Evolutionary conservation across 2,888 invertebrate genomes (phyloP).

Genomic region (Palloptera scutellata): DNA sequence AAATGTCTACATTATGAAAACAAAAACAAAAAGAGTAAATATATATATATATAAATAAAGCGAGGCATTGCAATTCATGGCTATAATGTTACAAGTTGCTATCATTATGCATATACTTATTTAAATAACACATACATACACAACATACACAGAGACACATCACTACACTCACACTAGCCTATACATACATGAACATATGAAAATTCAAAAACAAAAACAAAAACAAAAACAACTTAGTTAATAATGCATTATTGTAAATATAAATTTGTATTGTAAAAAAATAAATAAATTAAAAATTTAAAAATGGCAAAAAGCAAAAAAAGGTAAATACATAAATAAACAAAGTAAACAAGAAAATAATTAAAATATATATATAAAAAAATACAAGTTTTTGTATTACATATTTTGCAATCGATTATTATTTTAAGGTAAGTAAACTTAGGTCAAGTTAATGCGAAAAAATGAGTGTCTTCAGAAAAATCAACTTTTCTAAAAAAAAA

Average conservation of each 20-base stretch:
- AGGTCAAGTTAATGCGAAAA: too few species aligned
- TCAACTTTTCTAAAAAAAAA: too few species aligned
- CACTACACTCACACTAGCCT: neutral
- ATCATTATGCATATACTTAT: too few species aligned
- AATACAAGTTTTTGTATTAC: slow-evolving; percentile 1
- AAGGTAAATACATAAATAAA: neutral
- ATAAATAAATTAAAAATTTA: neutral
- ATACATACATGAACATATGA: too few species aligned
- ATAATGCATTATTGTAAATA: neutral
- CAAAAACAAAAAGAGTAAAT: too few species aligned
- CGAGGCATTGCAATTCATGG: neutral
- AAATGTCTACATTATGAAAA: too few species aligned
- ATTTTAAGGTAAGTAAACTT: neutral
- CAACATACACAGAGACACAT: neutral
- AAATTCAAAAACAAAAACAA: too few species aligned
- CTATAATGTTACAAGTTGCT: neutral
- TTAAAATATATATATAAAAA: slow-evolving; percentile 13
- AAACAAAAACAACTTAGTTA: too few species aligned
- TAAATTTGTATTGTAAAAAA: neutral
- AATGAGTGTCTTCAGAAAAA: too few species aligned
- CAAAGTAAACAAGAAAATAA: neutral
- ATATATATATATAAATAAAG: neutral
- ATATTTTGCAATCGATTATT: slow-evolving; percentile 1
- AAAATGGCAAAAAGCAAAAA: slow-evolving; percentile 7
- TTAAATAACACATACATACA: neutral